phyloP scores from a whole-genome alignment of 2,888 invertebrate genomes.

The Cyrtodaria siliqua region DNA sequence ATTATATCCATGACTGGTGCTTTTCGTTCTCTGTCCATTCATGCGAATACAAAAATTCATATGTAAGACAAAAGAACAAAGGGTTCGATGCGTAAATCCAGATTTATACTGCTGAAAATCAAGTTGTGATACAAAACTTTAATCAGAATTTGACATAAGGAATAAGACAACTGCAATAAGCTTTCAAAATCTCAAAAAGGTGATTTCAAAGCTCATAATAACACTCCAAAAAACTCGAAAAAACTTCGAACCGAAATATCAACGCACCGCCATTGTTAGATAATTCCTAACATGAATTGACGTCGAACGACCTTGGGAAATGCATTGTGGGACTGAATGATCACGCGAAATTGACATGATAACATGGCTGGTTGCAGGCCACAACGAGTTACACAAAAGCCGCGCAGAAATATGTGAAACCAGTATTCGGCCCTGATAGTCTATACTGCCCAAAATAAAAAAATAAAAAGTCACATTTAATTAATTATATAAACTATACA shows the following conservation, averaged over 20 bases:
- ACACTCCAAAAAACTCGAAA: conserved; percentile 33
- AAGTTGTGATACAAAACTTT: conserved; percentile 7
- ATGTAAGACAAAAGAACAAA: conserved; percentile 46
- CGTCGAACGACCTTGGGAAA: conserved; percentile 53
- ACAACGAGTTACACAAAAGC: not conserved
- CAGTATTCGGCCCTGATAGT: too few relatives aligned
- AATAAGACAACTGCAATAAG: conserved; percentile 4
- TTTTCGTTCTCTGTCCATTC: conserved; percentile 9
- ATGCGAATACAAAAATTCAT: not conserved
- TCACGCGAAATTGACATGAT: conserved; percentile 43
- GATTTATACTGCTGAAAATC: not conserved
- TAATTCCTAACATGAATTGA: conserved; percentile 59
- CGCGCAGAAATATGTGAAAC: not conserved
- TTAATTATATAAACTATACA: too few relatives aligned
- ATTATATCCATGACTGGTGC: conserved; percentile 2
- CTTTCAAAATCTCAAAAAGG: conserved; percentile 8
- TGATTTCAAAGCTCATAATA: conserved; percentile 6
- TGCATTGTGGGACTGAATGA: conserved; percentile 60
- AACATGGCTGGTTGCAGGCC: not conserved
- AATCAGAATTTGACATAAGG: not conserved
- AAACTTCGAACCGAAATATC: conserved; percentile 29
- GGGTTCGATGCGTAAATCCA: conserved; percentile 22
- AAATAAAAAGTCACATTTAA: too few relatives aligned
- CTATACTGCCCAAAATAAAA: too few relatives aligned
- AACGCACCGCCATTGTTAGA: conserved; percentile 65